These are phyloP conservation scores for Ascidia mentula DNA, from an alignment of 23 tunicate genomes.

Conservation along the genomic window DNA sequence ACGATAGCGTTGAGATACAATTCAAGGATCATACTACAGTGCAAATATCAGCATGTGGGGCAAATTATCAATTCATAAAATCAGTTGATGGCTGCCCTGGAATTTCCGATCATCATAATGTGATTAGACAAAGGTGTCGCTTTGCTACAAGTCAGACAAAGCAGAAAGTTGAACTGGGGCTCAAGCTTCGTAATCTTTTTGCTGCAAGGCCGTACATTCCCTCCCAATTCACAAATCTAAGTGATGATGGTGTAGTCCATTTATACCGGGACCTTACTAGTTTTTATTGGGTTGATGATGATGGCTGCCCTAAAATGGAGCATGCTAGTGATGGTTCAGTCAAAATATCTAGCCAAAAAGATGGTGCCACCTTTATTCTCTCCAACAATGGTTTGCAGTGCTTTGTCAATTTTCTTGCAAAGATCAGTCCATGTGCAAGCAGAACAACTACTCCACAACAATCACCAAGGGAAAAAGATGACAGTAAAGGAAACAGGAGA, in stretches of 20 bases:
- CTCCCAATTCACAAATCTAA: constrained; percentile 17
- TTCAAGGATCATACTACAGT: constrained; percentile 54
- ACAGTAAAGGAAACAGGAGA: not conserved
- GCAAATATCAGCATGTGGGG: constrained; percentile 83
- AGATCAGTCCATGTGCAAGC: constrained; percentile 16
- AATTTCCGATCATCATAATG: not conserved
- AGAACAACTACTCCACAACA: constrained; percentile 1
- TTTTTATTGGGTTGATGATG: constrained; percentile 49
- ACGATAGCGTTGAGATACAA: constrained; percentile 67
- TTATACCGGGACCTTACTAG: constrained; percentile 30
- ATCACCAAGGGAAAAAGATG: constrained; percentile 7
- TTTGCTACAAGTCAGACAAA: constrained; percentile 89
- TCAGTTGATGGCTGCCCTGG: not conserved
- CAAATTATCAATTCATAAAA: constrained; percentile 56
- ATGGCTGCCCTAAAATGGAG: not conserved
- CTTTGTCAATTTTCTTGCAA: constrained; percentile 23
- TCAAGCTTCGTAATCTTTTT: constrained; percentile 51
- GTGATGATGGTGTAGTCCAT: constrained; percentile 36
- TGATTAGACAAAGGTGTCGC: constrained; percentile 41
- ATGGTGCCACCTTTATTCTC: constrained; percentile 26
- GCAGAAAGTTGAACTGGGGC: constrained; percentile 37
- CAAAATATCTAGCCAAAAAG: constrained; percentile 17
- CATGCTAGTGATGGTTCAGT: not conserved
- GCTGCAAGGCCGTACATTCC: constrained; percentile 60
- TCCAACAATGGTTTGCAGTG: constrained; percentile 7